phyloP scores from a whole-genome alignment of 2,888 invertebrate species.

The Periphyllus acericola region DNA sequence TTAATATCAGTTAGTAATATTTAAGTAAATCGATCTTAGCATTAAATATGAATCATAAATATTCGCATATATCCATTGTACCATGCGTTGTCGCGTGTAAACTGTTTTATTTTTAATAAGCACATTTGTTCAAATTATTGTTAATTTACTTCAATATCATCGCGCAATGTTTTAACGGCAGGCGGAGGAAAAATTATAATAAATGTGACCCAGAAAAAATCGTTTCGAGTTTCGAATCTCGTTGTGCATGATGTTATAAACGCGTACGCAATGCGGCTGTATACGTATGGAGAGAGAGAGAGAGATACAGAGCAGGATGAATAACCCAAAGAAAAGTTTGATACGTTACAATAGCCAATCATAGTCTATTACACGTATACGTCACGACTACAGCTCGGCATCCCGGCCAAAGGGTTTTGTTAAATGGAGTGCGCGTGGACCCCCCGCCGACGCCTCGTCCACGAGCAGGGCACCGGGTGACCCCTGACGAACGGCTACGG shows the following conservation, averaged over 20 bases:
- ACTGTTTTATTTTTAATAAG: too few relatives aligned
- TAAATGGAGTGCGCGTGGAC: slow-evolving; percentile 37
- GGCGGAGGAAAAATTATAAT: not conserved
- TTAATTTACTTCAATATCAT: not conserved
- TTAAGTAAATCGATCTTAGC: too few relatives aligned
- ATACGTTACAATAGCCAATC: slow-evolving; percentile 46
- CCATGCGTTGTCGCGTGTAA: too few relatives aligned
- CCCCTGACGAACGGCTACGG: not conserved
- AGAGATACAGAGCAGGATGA: slow-evolving; percentile 19
- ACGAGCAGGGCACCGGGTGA: not conserved
- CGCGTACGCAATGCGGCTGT: not conserved
- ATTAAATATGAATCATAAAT: too few relatives aligned
- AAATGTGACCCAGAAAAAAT: slow-evolving; percentile 36
- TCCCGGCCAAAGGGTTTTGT: slow-evolving; percentile 40
- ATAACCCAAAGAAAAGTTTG: slow-evolving; percentile 49
- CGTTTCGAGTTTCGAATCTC: not conserved
- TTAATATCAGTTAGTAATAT: too few relatives aligned
- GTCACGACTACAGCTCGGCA: not conserved
- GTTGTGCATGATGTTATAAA: not conserved
- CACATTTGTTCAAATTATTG: not conserved
- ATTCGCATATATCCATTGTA: too few relatives aligned
- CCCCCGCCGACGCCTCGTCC: not conserved
- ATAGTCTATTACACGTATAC: slow-evolving; percentile 11
- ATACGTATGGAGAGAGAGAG: not conserved
- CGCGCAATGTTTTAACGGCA: not conserved